Conservation (phyloP, 2,888 invertebrate genomes). For the Drosophila ustulata region DNA sequence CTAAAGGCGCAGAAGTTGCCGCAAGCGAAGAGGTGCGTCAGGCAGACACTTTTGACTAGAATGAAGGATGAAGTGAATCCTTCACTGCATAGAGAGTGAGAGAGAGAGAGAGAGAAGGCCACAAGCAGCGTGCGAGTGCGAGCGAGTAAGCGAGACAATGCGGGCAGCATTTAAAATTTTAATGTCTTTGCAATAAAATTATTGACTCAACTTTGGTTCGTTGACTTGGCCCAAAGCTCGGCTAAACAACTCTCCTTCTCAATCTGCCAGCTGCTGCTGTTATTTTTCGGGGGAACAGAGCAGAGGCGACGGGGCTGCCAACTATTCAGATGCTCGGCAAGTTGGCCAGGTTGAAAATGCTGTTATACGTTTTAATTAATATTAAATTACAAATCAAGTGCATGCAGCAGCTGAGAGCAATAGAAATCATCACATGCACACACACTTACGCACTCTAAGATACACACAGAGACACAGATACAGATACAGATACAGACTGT, state of each 20-base stretch:
- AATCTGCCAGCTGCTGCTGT: neutral
- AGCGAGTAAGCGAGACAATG: neutral
- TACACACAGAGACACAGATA: slow-evolving; percentile 5
- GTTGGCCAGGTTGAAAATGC: slow-evolving; percentile 17
- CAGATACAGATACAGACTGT: neutral
- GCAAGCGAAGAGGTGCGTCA: slow-evolving; percentile 54
- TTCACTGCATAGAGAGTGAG: slow-evolving; percentile 4
- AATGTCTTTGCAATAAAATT: slow-evolving; percentile 63
- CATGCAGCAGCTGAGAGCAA: slow-evolving; percentile 28
- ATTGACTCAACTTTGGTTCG: slow-evolving; percentile 59
- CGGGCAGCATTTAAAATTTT: slow-evolving; percentile 58
- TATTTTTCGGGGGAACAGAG: neutral
- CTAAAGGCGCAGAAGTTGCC: slow-evolving; percentile 57
- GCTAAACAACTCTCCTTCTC: slow-evolving; percentile 6
- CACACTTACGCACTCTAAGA: neutral
- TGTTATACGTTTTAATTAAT: slow-evolving; percentile 70
- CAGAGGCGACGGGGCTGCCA: neutral
- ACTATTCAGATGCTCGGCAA: slow-evolving; percentile 25
- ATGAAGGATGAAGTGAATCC: slow-evolving; percentile 26
- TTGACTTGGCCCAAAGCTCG: slow-evolving; percentile 48
- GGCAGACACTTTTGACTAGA: slow-evolving; percentile 40
- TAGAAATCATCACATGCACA: slow-evolving; percentile 8
- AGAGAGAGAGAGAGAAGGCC: neutral
- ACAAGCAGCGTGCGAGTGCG: neutral
- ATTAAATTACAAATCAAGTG: slow-evolving; percentile 73